phyloP scores from a whole-genome alignment of 2,113 vertebrate genomes.

The Campylomormyrus numenius region DNA sequence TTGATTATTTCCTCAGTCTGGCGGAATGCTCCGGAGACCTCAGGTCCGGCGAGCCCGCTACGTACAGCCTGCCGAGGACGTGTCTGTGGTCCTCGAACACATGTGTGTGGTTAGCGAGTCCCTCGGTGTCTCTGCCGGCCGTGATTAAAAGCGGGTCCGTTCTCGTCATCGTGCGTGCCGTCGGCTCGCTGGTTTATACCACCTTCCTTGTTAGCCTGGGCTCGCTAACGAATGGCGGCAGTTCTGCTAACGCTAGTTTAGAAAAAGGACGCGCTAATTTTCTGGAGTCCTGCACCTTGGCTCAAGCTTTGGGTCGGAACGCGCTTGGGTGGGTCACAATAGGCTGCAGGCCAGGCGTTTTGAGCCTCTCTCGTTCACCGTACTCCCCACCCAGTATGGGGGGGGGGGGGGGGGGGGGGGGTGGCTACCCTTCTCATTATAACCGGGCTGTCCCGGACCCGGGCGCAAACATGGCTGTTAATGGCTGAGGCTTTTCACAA shows the following conservation, averaged over 20 bases:
- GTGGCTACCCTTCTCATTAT: constrained; percentile 56
- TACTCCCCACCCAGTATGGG: not conserved
- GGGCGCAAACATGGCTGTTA: constrained; percentile 64
- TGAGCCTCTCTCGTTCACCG: not conserved
- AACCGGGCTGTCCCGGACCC: constrained; percentile 48
- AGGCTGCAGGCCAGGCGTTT: not conserved
- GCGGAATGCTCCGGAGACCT: not conserved
- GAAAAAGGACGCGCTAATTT: not conserved
- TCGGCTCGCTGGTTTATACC: not conserved
- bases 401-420: constrained; percentile 30
- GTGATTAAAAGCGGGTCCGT: not conserved
- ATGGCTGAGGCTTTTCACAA: constrained; percentile 68
- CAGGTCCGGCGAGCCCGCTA: not conserved
- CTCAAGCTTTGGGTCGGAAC: not conserved
- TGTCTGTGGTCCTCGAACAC: not conserved
- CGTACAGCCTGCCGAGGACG: not conserved
- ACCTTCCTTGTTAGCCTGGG: not conserved
- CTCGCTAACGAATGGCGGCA: not conserved
- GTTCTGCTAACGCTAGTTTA: not conserved
- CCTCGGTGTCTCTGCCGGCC: not conserved
- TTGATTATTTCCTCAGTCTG: not conserved
- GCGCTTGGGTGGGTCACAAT: not conserved
- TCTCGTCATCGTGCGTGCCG: not conserved
- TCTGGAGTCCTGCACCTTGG: not conserved
- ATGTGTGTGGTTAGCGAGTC: not conserved